These are phyloP conservation scores for Cecropterus lyciades DNA, from an alignment of 1,140 invertebrate species.

Conservation along the genomic window DNA sequence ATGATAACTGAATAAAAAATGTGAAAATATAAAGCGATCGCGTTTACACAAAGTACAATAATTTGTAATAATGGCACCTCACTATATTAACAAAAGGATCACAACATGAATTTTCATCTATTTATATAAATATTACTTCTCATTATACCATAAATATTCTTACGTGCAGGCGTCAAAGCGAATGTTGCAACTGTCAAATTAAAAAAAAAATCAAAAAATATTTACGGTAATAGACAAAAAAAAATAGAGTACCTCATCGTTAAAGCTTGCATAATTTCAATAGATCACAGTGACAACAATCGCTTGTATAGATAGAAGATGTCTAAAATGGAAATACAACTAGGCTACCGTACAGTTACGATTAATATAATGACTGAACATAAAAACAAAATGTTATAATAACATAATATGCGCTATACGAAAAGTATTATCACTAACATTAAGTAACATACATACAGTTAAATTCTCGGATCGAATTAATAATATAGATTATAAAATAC, in stretches of 20 bases:
- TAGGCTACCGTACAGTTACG: conserved; percentile 39
- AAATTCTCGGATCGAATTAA: conserved; percentile 24
- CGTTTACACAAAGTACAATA: conserved; percentile 58
- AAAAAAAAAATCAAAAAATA: not conserved
- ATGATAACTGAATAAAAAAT: conserved; percentile 21
- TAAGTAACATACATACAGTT: conserved; percentile 35
- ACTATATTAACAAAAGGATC: conserved; percentile 61
- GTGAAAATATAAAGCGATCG: conserved; percentile 51
- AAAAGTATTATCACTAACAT: conserved; percentile 28
- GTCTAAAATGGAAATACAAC: conserved; percentile 26
- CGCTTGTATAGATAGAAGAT: conserved; percentile 17
- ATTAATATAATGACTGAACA: conserved; percentile 65
- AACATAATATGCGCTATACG: conserved; percentile 25
- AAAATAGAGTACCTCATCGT: not conserved
- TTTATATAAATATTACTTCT: conserved; percentile 43
- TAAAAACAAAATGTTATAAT: conserved; percentile 37
- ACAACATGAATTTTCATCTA: conserved; percentile 60
- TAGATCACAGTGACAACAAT: conserved; percentile 15
- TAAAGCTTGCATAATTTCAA: not conserved
- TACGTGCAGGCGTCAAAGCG: conserved; percentile 43
- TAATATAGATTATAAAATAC: conserved; percentile 29
- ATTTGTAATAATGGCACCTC: conserved; percentile 75
- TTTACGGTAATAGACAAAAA: not conserved
- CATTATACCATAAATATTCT: conserved; percentile 30
- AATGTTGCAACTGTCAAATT: conserved; percentile 9